Evolutionary conservation across 2,113 vertebrate species (phyloP), one percentile per base, ranked within the genome.

Genomic region (Lethenteron camtschaticum): DNA sequence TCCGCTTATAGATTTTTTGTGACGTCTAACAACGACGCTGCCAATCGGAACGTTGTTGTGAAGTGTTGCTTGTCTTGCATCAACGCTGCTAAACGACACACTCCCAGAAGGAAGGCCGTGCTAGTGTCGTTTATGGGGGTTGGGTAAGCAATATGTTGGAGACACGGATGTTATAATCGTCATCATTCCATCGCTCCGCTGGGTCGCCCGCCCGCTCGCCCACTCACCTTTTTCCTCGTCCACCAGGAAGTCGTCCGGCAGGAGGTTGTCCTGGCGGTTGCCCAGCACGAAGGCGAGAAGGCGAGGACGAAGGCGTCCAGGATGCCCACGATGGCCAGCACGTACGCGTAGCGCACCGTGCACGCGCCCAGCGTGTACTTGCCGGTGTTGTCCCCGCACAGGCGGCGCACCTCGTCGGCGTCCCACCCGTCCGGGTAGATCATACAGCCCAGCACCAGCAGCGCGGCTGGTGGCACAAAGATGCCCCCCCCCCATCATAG

Each of bases 401-500:
- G 87, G 78, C 89, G 86, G 76, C 83, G 83, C 74, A 94, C 84
- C 68, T 86, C 87, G 78, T 91, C 88, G 1, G 88, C 82, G 56
- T 94, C 89, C 89, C 89, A 94, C 77, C 89, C 89, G 5, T 90
- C 84, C 0, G 89, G 89, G 76, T 91, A 94, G 77, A 94, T 90
- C 81, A 90, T 83, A 75, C 89, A 94, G 77, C 88, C 88, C 76
- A 91, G 79, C 74, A 94, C 86, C 72, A 94, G 83, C 78, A 87
- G 91, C 74, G 91, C 82, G 55, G 88, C 89, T 94, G 78, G 70
- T 41, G 41, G 41, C 41, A 41, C 41, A 41, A 41, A 41, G 41
- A 41, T 41, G 6, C 41, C 41, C 5, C 41, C 41, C 41, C 41
- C 41, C 41, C 41, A 41, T 41, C 41, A 41, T 41, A 41, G 41